A percentile compares a stretch with the other conserved stretches of the same genome.
These are phyloP conservation scores for Calameuta idolon DNA, from an alignment of 2,888 invertebrate species.

Conservation along the genomic window DNA sequence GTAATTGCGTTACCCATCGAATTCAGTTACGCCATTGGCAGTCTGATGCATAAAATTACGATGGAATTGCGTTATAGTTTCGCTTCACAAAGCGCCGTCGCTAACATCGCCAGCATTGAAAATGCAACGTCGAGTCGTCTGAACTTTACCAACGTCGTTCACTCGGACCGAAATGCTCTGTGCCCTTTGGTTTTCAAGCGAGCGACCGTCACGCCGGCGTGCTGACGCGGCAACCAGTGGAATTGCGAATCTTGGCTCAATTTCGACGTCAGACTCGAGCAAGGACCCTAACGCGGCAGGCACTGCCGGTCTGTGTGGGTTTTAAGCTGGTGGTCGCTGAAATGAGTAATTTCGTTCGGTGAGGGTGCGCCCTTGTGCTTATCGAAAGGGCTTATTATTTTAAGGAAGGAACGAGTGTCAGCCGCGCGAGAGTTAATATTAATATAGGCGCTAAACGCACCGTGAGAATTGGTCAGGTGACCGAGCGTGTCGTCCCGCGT, in stretches of 20 bases:
- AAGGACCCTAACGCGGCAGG: too few species aligned
- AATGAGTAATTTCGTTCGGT: too few species aligned
- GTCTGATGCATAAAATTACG: conserved; percentile 67
- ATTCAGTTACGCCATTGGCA: conserved; percentile 66
- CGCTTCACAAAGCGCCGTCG: conserved; percentile 65
- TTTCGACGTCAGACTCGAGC: not conserved
- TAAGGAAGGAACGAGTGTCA: conserved; percentile 26
- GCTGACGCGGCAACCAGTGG: too few species aligned
- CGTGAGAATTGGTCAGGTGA: conserved; percentile 63
- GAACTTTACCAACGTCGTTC: too few species aligned
- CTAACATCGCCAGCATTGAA: conserved; percentile 53
- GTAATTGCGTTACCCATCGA: conserved; percentile 67
- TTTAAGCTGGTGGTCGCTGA: too few species aligned
- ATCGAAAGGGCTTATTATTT: conserved; percentile 40
- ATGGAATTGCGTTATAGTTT: conserved; percentile 66
- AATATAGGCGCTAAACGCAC: conserved; percentile 53
- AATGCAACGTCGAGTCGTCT: not conserved
- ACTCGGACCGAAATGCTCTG: too few species aligned
- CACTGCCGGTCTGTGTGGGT: too few species aligned
- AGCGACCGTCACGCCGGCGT: too few species aligned
- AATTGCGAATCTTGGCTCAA: not conserved
- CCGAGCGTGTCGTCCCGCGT: conserved; percentile 4
- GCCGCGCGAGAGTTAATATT: conserved; percentile 44
- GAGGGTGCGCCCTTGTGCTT: not conserved
- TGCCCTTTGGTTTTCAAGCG: too few species aligned